Base-by-base conservation (phyloP, 2,797 vertebrate species). In the Amphiprion clarkii region DNA sequence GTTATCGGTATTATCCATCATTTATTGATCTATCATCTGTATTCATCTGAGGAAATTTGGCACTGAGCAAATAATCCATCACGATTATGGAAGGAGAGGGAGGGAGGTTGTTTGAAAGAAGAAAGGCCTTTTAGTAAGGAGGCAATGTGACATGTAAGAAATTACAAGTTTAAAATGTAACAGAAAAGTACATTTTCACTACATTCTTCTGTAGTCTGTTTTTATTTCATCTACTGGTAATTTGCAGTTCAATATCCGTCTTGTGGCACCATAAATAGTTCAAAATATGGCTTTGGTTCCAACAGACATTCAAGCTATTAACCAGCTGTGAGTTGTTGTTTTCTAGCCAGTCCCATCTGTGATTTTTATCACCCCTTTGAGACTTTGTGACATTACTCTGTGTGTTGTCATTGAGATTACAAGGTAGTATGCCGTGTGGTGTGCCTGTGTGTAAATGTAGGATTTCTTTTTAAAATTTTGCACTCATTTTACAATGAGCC, bases 11-110 rank as follows among this genome's bases (percentile, higher is more conserved):
- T 58, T 44, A 42, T 72, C 59, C 42, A 6, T 76, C 68, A 59
- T 66, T 33, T 83, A 70, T 75, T 80, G 69, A 76, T 85, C 46
- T 25, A 8, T 79, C 42, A 46, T 85, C 66, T 72, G 67, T 78
- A 72, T 79, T 74, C 70, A 71, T 52, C 64, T 58, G 7, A 62
- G 49, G 36, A 29, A 56, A 51, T 71, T 52, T 78, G 52, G 52
- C 52, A 44, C n/a, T 17, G 31, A 51, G 16, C 39, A 77, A 72
- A 60, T 33, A 54, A 68, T 72, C 14, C 36, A 73, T 68, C 23
- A 13, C 42, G 23, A 13, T 78, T 71, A 69, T n/a, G 29, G 31
- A 55, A 33, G 27, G 42, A 61, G 54, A 13, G 44, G 33, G 19
- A 67, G 42, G n/a, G 17, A 23, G 54, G 27, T 4, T 23, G 49